Conservation (phyloP, 2,797 vertebrate genomes). For the Aphelocoma californica region DNA sequence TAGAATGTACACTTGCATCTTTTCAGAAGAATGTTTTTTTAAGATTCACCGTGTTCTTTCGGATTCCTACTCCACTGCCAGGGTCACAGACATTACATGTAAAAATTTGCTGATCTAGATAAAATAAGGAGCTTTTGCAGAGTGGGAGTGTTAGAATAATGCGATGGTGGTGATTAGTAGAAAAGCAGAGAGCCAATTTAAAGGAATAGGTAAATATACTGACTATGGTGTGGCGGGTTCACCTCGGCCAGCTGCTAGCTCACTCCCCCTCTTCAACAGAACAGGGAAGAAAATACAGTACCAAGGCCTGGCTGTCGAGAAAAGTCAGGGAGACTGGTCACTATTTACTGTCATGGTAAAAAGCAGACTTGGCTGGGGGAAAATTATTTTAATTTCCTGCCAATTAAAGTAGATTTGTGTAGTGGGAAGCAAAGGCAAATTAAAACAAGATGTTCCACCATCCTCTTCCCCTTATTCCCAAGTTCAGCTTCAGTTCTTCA, state of each 20-base stretch:
- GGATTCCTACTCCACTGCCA: background rate
- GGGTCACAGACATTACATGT: background rate
- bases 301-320: accelerated
- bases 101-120: background rate
- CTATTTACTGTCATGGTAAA: background rate
- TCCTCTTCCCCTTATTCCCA: background rate
- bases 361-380: background rate
- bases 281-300: background rate
- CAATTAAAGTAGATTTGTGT: background rate
- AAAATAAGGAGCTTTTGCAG: background rate
- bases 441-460: background rate
- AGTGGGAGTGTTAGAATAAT: background rate
- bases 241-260: background rate
- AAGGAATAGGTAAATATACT: background rate
- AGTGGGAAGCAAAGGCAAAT: background rate
- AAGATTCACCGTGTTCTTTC: background rate
- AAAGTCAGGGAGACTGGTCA: background rate
- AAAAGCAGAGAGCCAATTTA: background rate
- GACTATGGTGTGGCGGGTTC: background rate
- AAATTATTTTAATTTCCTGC: background rate
- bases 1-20: background rate
- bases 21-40: background rate
- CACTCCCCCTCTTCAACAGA: background rate
- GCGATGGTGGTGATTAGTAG: background rate
- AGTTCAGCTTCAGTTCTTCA: background rate